phyloP scores from a whole-genome alignment of 1,140 invertebrate species.

The Leucophenga varia region DNA sequence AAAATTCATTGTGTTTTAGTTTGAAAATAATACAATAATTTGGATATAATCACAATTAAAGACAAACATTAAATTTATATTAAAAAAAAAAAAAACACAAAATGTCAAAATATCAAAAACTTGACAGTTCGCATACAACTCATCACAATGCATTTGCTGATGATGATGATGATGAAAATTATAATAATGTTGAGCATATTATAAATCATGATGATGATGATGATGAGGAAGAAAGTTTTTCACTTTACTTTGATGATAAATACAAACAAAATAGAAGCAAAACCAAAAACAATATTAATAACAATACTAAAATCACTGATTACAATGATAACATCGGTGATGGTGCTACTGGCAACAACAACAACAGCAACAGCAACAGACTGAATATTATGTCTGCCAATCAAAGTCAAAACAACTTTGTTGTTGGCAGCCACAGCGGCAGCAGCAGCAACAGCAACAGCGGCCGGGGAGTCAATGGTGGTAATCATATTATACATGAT shows the following conservation, averaged over 20 bases:
- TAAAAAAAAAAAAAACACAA: constrained; percentile 15
- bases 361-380: constrained; percentile 15
- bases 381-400: constrained; percentile 20
- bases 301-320: constrained; percentile 1
- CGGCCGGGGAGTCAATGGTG: neutral
- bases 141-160: constrained; percentile 7
- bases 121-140: constrained; percentile 24
- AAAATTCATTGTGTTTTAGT: no score
- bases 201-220: constrained; percentile 19
- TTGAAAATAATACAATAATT: no score
- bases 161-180: no score
- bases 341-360: no score
- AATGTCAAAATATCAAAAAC: constrained; percentile 47
- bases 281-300: constrained; percentile 7
- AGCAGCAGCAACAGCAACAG: constrained; percentile 6
- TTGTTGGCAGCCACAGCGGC: neutral
- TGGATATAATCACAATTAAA: no score
- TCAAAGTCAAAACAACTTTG: constrained; percentile 5
- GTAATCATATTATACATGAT: neutral
- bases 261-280: constrained; percentile 16
- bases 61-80: neutral
- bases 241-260: constrained; percentile 31
- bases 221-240: constrained; percentile 33
- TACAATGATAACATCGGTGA: constrained; percentile 4
- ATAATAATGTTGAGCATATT: no score